These are phyloP conservation scores for Drosophila anomelani DNA, from an alignment of 2,888 invertebrate genomes.

Conservation along the genomic window DNA sequence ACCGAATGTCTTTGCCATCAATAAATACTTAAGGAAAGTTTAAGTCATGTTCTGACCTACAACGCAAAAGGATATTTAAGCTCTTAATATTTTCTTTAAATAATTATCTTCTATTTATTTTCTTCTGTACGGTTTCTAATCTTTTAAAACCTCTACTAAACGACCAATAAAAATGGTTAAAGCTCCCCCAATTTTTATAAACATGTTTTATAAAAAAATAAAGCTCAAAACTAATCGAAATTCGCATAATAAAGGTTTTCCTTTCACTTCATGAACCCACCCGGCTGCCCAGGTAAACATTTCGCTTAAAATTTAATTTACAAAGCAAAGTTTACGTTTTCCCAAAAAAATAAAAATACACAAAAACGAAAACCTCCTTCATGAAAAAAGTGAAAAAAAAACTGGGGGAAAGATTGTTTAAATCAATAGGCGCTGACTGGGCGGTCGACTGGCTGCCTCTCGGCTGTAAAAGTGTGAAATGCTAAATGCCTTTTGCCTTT, in stretches of 20 bases:
- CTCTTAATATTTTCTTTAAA: not conserved
- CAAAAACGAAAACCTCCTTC: constrained; percentile 26
- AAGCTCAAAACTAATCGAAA: not conserved
- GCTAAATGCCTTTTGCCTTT: constrained; percentile 68
- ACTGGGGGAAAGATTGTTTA: constrained; percentile 55
- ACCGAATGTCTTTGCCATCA: not conserved
- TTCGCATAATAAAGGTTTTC: constrained; percentile 5
- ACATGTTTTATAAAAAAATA: not conserved
- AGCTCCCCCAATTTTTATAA: not conserved
- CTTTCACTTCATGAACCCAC: constrained; percentile 13
- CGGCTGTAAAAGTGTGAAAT: constrained; percentile 78
- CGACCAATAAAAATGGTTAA: too few species aligned
- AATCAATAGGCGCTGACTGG: constrained; percentile 60
- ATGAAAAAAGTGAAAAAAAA: constrained; percentile 14
- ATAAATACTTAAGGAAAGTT: not conserved
- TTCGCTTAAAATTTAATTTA: constrained; percentile 67
- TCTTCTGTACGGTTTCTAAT: too few species aligned
- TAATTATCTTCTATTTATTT: not conserved
- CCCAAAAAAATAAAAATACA: constrained; percentile 49
- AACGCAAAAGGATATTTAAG: not conserved
- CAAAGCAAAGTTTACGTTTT: constrained; percentile 78
- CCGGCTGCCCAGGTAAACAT: constrained; percentile 11
- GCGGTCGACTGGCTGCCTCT: constrained; percentile 46
- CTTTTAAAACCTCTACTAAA: not conserved
- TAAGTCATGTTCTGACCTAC: too few species aligned